phyloP scores from a whole-genome alignment of 64 coral and sea anemone genomes.

The Pocillopora damicornis region DNA sequence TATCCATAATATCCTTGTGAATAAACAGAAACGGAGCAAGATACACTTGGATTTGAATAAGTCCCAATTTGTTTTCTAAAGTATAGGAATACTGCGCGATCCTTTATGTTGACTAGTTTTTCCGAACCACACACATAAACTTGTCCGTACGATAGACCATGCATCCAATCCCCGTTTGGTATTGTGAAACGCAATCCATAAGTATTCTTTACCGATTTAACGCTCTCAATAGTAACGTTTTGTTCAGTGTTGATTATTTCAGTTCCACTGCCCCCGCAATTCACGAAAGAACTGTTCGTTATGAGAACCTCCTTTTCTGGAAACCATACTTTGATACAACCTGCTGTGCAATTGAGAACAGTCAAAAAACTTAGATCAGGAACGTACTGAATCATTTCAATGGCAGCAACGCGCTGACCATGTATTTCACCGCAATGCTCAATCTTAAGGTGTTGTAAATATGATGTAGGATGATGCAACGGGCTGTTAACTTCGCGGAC shows the following conservation, averaged over 20 bases:
- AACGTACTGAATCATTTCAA: background rate
- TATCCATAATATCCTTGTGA: background rate
- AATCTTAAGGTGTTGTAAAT: background rate
- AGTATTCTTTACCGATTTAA: background rate
- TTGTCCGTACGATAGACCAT: background rate
- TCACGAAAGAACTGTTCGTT: too few species aligned
- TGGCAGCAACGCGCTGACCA: background rate
- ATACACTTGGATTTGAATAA: background rate
- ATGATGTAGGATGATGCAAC: background rate
- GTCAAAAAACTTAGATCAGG: background rate
- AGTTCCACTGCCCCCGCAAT: background rate
- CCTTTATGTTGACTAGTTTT: background rate
- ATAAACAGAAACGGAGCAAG: background rate
- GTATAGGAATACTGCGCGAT: background rate
- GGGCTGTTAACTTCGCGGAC: background rate
- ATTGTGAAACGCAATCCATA: background rate
- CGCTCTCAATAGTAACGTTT: background rate
- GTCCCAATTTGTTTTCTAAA: background rate
- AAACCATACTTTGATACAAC: background rate
- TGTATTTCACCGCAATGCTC: constrained; percentile 18
- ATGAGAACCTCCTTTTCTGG: background rate
- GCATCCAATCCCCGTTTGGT: background rate
- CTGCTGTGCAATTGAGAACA: background rate
- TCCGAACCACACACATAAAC: background rate
- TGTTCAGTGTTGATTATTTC: background rate